These are phyloP conservation scores for Syrista parreyssii DNA, from an alignment of 2,888 invertebrate species.

Conservation along the genomic window DNA sequence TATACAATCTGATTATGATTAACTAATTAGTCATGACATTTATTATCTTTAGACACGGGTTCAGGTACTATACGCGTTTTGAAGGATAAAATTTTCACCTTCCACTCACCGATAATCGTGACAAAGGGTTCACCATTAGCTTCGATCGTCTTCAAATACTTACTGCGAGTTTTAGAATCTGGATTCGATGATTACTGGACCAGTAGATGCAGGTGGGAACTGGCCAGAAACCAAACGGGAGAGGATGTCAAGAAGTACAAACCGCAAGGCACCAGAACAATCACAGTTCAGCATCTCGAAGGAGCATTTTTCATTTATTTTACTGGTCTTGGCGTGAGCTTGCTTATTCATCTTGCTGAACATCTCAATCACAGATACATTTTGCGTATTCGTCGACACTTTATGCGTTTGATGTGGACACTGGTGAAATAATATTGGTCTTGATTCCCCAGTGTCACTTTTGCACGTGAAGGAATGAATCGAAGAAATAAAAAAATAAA, in stretches of 20 bases:
- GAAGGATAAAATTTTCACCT: slow-evolving; percentile 8
- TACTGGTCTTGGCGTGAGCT: neutral
- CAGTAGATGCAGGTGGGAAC: neutral
- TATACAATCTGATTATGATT: too few relatives aligned
- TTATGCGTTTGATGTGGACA: too few relatives aligned
- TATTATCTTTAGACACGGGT: too few relatives aligned
- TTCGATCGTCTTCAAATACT: neutral
- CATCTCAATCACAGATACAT: neutral
- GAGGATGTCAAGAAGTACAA: too few relatives aligned
- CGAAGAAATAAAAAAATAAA: too few relatives aligned
- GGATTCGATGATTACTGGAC: slow-evolving; percentile 9
- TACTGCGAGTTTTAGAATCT: neutral
- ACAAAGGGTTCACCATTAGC: slow-evolving; percentile 9
- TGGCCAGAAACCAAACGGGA: neutral
- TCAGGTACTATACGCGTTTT: slow-evolving; percentile 4
- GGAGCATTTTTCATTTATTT: neutral
- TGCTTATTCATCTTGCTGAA: neutral
- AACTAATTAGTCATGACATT: too few relatives aligned
- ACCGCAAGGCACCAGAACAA: neutral
- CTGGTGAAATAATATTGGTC: too few relatives aligned
- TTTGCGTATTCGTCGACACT: too few relatives aligned
- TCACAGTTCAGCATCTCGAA: neutral
- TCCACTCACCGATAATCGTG: slow-evolving; percentile 4
- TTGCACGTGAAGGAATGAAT: too few relatives aligned
- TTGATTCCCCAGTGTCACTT: too few relatives aligned